Base-by-base conservation (phyloP, 2,888 invertebrate genomes). In the Gnatocerus cornutus region DNA sequence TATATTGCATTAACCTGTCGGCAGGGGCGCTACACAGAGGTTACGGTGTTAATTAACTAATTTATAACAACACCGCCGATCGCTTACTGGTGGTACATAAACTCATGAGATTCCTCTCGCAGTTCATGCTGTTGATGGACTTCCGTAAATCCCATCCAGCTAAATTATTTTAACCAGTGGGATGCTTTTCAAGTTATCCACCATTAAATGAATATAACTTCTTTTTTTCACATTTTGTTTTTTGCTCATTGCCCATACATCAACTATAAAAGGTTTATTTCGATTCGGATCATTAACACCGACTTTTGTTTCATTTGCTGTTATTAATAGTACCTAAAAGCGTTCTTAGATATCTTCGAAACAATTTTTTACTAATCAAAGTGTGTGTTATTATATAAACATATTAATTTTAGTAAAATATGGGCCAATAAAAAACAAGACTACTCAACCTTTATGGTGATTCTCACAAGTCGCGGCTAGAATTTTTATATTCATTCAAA, bases 1-100 rank as follows among this genome's bases (percentile, higher is more conserved):
- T 73, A 71, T 69, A 74, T 77, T 77, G 74, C 79, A 80, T 80
- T 80, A 79, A 77, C 79, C 78, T 78, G 76, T 72, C 77, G 72
- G 76, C 74, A 74, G 80, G 78, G 79, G 78, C 75, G 74, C 77
- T 74, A 73, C 71, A 68, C 69, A 77, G 74, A 80, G 81, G 81
- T 80, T 79, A 79, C 71, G 73, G 78, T 80, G 81, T 80, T 81
- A 81, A 81, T 81, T 80, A 81, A 80, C 81, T 80, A 80, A 81
- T 81, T 80, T 81, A 81, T 79, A 79, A 80, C 79, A 78, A 69
- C 69, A 70, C 71, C 66, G 66, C 71, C 66, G 68, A 72, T 75
- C 70, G 69, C 59, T 73, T 71, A 71, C 72, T 66, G 62, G 45
- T 48, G 63, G 48, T 50, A 53, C 29, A 30, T 41, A 63, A 63